Evolutionary conservation across 2,797 vertebrate genomes (phyloP), one percentile per base, ranked within the genome.

Genomic region (Crenichthys baileyi): DNA sequence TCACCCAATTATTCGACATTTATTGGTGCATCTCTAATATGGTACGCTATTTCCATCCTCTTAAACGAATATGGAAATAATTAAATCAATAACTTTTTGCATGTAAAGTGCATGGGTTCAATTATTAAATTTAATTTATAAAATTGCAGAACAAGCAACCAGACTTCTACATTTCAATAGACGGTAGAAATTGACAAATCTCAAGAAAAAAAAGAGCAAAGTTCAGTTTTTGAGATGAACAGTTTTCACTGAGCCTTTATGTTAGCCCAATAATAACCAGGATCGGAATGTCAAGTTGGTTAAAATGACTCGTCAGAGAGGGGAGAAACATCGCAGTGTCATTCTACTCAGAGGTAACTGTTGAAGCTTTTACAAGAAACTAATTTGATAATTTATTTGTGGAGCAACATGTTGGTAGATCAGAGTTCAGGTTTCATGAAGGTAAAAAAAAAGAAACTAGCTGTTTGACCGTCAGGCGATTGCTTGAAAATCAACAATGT

Each of bases 401-500:
- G 48, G 16, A 63, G 60, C 18, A 20, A 12, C 11, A 20, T 44
- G 22, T 41, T 13, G 12, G 41, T 39, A 5, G 41, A 6, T 44
- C 22, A 44, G 63, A 39, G 22, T 68, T 68, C 2, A n/a, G 63
- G 8, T 41, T 12, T 24, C 15, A n/a, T 24, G 1, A 13, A 1
- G 20, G 5, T 55, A 7, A 7, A 24, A 7, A 55, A 24, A 67
- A 41, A 31, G 15, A 39, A 39, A 16, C 61, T 22, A 39, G 61
- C 36, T 36, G 36, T 36, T 65, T 31, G 48, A 50, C 44, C 9
- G 15, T 61, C 60, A 3, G 60, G 58, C 7, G 4, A 65, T 22
- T 12, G 20, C 63, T 67, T 67, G 63, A 67, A 67, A 41, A 41
- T 67, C 36, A 67, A 67, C 20, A 39, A 22, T 67, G 67, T 70